Base-by-base conservation (phyloP, 2,113 vertebrate species). In the Ammodytes dubius region DNA sequence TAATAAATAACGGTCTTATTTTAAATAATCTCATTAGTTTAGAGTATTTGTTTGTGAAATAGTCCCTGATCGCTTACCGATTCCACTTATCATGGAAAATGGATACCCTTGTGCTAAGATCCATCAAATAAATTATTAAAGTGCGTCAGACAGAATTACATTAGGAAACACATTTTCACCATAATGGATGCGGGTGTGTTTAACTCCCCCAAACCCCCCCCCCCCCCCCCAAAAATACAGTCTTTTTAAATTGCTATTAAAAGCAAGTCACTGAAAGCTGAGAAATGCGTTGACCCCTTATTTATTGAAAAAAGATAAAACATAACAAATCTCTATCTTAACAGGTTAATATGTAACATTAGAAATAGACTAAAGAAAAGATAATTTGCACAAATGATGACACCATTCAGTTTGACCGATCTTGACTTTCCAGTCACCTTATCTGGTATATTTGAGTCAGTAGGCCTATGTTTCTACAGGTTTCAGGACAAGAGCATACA, bases 391-490 rank as follows among this genome's bases (percentile, higher is more conserved):
- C 39, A 81, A 3, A 35, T 5, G n/a, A 78, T 46, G 39, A 70
- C 17, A 77, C 3, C 5, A 27, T 46, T 45, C 10, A 60, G 15
- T 63, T 53, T 35, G 6, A 69, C 40, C 46, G 71, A 66, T 45
- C n/a, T 37, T 60, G 5, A 47, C 39, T 46, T 69, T 35, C 50
- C 47, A 39, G 43, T 60, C 54, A 57, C 42, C 87, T 90, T 88
- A 91, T 87, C 88, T 84, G 60, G 2, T 82, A 75, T 68, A 64
- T 80, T 78, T 83, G 71, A 59, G 74, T 78, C 75, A 63, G 74
- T 49, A 70, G 27, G 49, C 66, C 81, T 77, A 75, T 79, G 58
- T 71, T 45, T 78, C 45, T 71, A 47, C 27, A 82, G 52, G 50
- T 61, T 61, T 68, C 56, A 81, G 68, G 65, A 86, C 79, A 77